phyloP scores from a whole-genome alignment of 2,888 invertebrate genomes.

The Tortrix viridana region DNA sequence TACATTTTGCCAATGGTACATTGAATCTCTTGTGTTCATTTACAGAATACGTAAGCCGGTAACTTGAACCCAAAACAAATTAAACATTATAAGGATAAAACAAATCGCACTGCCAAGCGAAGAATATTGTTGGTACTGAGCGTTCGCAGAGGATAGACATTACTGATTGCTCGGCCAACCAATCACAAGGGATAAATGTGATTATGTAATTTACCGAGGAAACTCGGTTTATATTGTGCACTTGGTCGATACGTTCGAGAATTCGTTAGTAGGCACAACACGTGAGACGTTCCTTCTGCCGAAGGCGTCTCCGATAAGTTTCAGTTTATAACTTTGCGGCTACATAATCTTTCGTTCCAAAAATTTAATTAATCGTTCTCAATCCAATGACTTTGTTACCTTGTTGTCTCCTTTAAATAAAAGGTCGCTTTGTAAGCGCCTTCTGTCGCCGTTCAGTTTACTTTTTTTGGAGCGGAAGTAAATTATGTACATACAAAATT shows the following conservation, averaged over 20 bases:
- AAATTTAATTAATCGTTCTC: not conserved
- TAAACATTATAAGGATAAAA: conserved; percentile 3
- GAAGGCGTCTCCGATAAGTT: conserved; percentile 6
- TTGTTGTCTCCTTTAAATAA: conserved; percentile 10
- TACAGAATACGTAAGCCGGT: too few species aligned
- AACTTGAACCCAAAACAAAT: too few species aligned
- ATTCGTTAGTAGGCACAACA: conserved; percentile 7
- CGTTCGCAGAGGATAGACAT: conserved; percentile 10
- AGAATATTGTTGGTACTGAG: conserved; percentile 24
- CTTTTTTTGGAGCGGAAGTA: conserved; percentile 36
- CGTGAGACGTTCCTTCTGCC: not conserved
- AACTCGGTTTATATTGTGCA: conserved; percentile 1
- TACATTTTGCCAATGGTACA: too few species aligned
- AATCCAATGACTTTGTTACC: conserved; percentile 8
- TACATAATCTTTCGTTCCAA: not conserved
- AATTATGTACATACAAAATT: conserved; percentile 38
- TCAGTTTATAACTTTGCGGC: not conserved
- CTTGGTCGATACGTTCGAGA: not conserved
- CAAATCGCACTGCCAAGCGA: not conserved
- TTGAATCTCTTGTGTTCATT: too few species aligned
- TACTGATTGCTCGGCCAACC: conserved; percentile 23
- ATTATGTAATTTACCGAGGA: conserved; percentile 20
- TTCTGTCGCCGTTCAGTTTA: conserved; percentile 20
- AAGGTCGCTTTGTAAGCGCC: conserved; percentile 16
- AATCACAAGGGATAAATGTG: conserved; percentile 34